Percentiles rank a stretch among this genome's conserved stretches.
Conservation (phyloP, 2,113 vertebrate species). For the Etia nguti region DNA sequence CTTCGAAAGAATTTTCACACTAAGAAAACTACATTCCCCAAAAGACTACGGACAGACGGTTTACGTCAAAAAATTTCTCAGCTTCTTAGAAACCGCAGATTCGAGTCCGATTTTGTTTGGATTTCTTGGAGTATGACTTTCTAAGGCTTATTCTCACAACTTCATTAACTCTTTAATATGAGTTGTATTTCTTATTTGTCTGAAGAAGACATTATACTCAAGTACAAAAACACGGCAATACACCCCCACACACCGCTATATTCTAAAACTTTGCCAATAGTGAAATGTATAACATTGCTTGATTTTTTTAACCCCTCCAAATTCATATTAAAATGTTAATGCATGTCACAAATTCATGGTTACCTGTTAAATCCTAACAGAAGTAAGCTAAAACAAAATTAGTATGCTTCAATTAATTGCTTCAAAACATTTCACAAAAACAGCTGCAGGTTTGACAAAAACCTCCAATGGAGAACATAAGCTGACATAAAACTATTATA, state of each 20-base stretch:
- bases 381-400: not conserved
- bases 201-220: not conserved
- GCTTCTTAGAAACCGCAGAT: constrained; percentile 23
- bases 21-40: constrained; percentile 48
- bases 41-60: rapidly evolving
- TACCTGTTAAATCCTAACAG: not conserved
- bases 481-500: not conserved
- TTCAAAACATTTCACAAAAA: not conserved
- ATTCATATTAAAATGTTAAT: not conserved
- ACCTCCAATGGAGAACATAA: not conserved
- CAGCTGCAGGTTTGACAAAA: not conserved
- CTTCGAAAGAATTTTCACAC: rapidly evolving
- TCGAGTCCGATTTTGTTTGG: not conserved
- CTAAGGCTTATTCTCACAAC: not conserved
- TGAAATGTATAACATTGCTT: not conserved
- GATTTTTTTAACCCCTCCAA: not conserved
- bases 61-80: not conserved
- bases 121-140: not conserved
- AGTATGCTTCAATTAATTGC: not conserved
- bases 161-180: not conserved
- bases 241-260: not conserved
- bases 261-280: not conserved
- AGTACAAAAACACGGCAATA: not conserved
- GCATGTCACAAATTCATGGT: not conserved
- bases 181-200: not conserved